Conservation (phyloP, 2,888 invertebrate species). For the Philonicus albiceps region DNA sequence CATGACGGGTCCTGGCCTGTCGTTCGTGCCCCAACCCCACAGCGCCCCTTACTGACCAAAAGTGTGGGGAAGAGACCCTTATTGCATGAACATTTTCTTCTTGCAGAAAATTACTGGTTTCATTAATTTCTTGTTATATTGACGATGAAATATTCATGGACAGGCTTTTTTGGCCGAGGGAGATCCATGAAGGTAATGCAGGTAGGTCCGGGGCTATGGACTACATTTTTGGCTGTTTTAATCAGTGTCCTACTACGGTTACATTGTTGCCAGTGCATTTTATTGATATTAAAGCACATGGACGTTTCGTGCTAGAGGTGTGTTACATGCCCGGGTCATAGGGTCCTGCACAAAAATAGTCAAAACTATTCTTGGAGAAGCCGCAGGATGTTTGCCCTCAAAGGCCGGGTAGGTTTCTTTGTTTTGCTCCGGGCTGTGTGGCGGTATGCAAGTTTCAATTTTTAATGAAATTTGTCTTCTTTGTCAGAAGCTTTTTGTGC, state of each 20-base stretch:
- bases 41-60: not conserved
- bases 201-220: not conserved
- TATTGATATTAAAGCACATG: constrained; percentile 20
- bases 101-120: constrained; percentile 27
- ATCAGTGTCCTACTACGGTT: constrained; percentile 8
- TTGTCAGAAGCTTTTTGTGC: not conserved
- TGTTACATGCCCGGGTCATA: not conserved
- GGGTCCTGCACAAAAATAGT: not conserved
- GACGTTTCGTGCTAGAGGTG: constrained; percentile 1
- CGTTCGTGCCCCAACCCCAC: not conserved
- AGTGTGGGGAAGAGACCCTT: not conserved
- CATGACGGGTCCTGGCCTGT: not conserved
- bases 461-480: not conserved
- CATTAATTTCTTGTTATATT: constrained; percentile 39
- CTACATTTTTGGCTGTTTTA: constrained; percentile 22
- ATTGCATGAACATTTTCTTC: not conserved
- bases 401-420: not conserved
- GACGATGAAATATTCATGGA: constrained; percentile 28
- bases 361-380: not conserved
- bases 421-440: not conserved
- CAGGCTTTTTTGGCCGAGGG: not conserved
- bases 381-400: not conserved
- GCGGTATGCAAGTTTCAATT: not conserved
- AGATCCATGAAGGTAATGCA: not conserved
- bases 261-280: constrained; percentile 27